phyloP scores from a whole-genome alignment of 2,888 invertebrate species.

The Bembecia ichneumoniformis region DNA sequence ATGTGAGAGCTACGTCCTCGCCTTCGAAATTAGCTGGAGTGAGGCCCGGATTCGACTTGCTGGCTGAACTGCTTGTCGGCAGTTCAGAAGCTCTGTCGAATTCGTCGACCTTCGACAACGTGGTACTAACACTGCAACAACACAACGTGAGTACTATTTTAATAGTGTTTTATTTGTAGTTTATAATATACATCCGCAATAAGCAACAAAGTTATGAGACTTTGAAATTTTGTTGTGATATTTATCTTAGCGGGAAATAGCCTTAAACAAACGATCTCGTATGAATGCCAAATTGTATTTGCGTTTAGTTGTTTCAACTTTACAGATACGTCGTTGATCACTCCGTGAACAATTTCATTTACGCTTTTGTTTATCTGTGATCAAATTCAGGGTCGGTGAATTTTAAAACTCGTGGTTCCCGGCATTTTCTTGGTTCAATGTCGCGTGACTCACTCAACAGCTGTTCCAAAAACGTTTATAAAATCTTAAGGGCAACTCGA shows the following conservation, averaged over 20 bases:
- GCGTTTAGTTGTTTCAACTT: constrained; percentile 36
- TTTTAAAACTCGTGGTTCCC: constrained; percentile 46
- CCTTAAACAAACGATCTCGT: constrained; percentile 24
- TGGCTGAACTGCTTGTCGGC: constrained; percentile 83
- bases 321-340: constrained; percentile 7
- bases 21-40: constrained; percentile 82
- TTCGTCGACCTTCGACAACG: constrained; percentile 66
- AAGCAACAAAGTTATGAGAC: constrained; percentile 39
- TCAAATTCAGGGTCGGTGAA: constrained; percentile 45
- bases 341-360: constrained; percentile 9
- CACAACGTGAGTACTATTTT: constrained; percentile 57
- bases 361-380: constrained; percentile 37
- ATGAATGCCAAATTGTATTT: constrained; percentile 48
- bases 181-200: neutral
- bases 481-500: constrained; percentile 52
- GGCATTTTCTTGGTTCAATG: constrained; percentile 49
- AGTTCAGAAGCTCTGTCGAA: constrained; percentile 84
- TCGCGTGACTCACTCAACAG: constrained; percentile 59
- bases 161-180: neutral
- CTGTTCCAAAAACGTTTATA: constrained; percentile 60
- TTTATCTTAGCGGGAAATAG: constrained; percentile 54
- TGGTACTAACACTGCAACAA: constrained; percentile 62
- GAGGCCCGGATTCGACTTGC: constrained; percentile 71
- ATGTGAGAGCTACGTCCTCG: constrained; percentile 84
- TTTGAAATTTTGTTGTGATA: constrained; percentile 44